These are phyloP conservation scores for Gobio gobio DNA, from an alignment of 2,113 vertebrate species.

Conservation along the genomic window DNA sequence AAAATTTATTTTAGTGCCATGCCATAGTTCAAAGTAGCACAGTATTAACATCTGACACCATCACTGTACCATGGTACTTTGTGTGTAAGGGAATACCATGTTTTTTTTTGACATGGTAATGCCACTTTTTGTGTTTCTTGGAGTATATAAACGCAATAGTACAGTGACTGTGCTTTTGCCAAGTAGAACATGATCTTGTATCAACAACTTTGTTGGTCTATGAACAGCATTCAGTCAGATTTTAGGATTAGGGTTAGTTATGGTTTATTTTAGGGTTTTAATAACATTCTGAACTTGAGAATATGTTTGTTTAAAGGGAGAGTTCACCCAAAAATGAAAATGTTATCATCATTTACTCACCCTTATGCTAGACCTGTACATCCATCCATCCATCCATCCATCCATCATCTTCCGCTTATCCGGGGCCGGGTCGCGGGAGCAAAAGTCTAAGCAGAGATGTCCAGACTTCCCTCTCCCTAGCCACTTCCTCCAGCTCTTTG, in stretches of 20 bases:
- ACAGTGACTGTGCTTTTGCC: background rate
- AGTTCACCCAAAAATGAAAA: too few species aligned
- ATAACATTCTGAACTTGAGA: background rate
- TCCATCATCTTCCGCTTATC: too few species aligned
- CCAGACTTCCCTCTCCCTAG: too few species aligned
- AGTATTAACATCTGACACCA: too few species aligned
- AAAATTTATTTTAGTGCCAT: background rate
- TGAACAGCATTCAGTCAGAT: background rate
- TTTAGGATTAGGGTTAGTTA: background rate
- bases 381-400: too few species aligned
- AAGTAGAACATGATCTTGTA: background rate
- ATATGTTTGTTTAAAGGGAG: background rate
- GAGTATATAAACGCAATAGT: background rate
- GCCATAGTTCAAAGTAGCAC: too few species aligned
- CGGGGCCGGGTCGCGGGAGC: too few species aligned
- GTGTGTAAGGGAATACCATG: background rate
- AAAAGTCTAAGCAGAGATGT: too few species aligned
- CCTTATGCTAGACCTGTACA: too few species aligned
- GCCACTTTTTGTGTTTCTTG: background rate
- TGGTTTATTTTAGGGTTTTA: background rate
- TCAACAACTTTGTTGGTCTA: constrained; percentile 1
- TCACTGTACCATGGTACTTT: background rate
- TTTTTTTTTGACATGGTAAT: background rate
- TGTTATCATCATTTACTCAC: too few species aligned
- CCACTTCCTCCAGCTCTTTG: too few species aligned